phyloP scores from a whole-genome alignment of 2,113 vertebrate genomes.

The Gambusia affinis region DNA sequence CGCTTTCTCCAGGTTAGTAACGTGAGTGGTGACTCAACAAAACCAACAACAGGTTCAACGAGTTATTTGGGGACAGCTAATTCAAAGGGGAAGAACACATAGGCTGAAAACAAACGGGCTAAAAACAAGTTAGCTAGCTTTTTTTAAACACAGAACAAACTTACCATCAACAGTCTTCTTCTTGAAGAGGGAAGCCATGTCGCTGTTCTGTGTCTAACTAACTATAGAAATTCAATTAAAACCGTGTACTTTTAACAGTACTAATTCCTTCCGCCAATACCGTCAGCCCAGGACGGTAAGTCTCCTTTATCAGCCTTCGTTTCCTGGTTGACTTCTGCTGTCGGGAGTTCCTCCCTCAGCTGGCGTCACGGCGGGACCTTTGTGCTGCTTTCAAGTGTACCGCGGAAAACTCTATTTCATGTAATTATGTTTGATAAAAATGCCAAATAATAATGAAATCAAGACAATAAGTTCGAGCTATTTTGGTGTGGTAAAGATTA shows the following conservation, averaged over 20 bases:
- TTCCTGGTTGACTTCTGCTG: slow-evolving; percentile 72
- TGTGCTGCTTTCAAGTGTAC: slow-evolving; percentile 31
- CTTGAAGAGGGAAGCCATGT: slow-evolving; percentile 93
- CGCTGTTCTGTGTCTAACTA: slow-evolving; percentile 20
- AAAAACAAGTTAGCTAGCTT: slow-evolving; percentile 72
- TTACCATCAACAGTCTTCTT: slow-evolving; percentile 97
- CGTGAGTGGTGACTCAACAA: slow-evolving; percentile 26
- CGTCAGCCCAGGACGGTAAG: slow-evolving; percentile 11
- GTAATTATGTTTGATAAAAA: background rate
- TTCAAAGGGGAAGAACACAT: slow-evolving; percentile 12
- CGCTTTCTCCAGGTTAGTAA: background rate
- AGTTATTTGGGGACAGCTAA: slow-evolving; percentile 24
- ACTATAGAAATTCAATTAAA: background rate
- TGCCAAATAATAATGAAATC: too few relatives aligned
- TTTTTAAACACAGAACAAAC: slow-evolving; percentile 61
- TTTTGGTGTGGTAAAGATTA: background rate
- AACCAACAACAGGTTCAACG: slow-evolving; percentile 60
- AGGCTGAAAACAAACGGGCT: slow-evolving; percentile 13
- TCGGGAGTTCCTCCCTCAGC: slow-evolving; percentile 64
- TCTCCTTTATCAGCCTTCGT: slow-evolving; percentile 33
- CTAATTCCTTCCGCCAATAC: background rate
- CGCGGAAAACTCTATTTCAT: background rate
- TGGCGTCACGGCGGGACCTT: slow-evolving; percentile 67
- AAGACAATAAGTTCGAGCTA: background rate
- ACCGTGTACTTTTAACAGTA: background rate